A percentile compares a stretch with the other conserved stretches of the same genome.
These are phyloP conservation scores for Bombus fervidus DNA, from an alignment of 1,140 invertebrate species.

Conservation along the genomic window DNA sequence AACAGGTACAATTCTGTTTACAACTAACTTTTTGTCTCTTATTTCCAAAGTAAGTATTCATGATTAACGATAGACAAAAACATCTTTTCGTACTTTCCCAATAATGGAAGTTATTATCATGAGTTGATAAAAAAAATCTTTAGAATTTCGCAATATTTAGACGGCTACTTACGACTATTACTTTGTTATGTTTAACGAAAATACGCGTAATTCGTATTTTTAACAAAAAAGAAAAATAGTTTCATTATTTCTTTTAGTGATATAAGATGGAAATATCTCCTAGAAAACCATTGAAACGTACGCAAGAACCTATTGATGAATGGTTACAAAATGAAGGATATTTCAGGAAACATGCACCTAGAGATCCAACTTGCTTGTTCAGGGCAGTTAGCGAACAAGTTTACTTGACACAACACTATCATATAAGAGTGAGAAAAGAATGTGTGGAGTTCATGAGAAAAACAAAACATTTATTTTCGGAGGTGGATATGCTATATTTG, in stretches of 20 bases:
- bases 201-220: not conserved
- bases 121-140: not conserved
- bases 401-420: conserved; percentile 90
- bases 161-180: not conserved
- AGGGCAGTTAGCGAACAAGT: conserved; percentile 93
- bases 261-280: conserved; percentile 65
- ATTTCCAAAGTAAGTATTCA: not conserved
- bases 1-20: conserved; percentile 30
- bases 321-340: conserved; percentile 90
- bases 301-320: conserved; percentile 85
- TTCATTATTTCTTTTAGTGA: not conserved
- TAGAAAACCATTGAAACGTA: conserved; percentile 72
- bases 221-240: not conserved
- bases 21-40: not conserved
- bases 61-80: not conserved
- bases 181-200: not conserved
- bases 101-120: not conserved
- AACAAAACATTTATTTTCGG: conserved; percentile 83
- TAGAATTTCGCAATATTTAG: not conserved
- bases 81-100: conserved; percentile 5
- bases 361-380: conserved; percentile 93
- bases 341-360: conserved; percentile 91
- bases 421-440: conserved; percentile 87
- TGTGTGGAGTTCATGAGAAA: conserved; percentile 88
- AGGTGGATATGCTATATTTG: conserved; percentile 69